phyloP scores from a whole-genome alignment of 23 tunicate species.

The Phallusia fumigata region DNA sequence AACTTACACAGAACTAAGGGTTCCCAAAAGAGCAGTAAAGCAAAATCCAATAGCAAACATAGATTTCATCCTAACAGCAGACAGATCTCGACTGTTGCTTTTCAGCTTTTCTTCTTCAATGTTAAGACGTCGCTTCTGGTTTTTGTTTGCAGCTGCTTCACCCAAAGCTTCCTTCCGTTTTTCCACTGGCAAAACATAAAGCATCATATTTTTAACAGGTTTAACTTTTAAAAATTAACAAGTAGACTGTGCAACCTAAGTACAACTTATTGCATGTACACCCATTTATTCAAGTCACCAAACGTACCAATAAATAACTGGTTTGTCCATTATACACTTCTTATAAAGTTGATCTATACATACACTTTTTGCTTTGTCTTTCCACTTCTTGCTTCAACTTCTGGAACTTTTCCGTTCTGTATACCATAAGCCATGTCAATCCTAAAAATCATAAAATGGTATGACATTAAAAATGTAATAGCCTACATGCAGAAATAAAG shows the following conservation, averaged over 20 bases:
- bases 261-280: no score
- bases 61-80: conserved; percentile 86
- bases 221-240: no score
- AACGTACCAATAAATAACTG: no score
- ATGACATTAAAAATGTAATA: neutral
- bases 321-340: neutral
- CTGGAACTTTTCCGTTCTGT: conserved; percentile 88
- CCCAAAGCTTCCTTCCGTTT: conserved; percentile 83
- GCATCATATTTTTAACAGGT: neutral
- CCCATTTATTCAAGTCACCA: no score
- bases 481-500: neutral
- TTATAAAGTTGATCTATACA: neutral
- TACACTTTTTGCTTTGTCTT: conserved; percentile 92
- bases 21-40: conserved; percentile 83
- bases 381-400: conserved; percentile 88
- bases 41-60: conserved; percentile 95
- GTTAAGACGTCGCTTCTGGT: conserved; percentile 71
- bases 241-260: no score
- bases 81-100: conserved; percentile 67
- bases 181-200: conserved; percentile 50
- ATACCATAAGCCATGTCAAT: conserved; percentile 89
- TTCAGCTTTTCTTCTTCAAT: conserved; percentile 86
- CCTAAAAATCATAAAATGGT: conserved; percentile 21
- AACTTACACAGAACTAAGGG: conserved; percentile 85
- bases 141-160: conserved; percentile 58